Conservation (phyloP, 2,113 vertebrate genomes). For the Zapornia atra region DNA sequence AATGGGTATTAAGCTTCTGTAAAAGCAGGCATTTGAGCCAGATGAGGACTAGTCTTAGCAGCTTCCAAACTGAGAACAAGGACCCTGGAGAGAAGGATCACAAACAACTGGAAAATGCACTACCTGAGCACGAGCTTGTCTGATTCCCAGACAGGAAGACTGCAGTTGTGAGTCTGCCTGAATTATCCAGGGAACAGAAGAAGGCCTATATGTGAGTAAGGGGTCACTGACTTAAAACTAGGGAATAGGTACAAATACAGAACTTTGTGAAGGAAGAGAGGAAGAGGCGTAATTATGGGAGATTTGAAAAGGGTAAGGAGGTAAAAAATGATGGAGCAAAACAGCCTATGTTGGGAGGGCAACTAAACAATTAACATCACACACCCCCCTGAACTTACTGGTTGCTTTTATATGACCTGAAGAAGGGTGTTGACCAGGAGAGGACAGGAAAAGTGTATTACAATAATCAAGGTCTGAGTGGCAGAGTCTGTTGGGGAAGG, state of each 20-base stretch:
- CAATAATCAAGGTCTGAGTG: not conserved
- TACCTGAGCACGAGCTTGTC: not conserved
- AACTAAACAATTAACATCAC: not conserved
- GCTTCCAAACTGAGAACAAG: not conserved
- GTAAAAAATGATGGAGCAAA: not conserved
- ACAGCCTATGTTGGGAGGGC: not conserved
- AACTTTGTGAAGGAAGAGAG: not conserved
- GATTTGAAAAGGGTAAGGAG: not conserved
- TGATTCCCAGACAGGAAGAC: not conserved
- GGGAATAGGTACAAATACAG: not conserved
- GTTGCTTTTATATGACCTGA: not conserved
- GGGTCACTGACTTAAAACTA: not conserved
- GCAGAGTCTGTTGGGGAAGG: not conserved
- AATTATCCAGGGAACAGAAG: not conserved
- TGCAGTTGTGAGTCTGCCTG: not conserved
- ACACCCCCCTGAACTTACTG: not conserved
- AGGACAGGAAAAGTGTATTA: not conserved
- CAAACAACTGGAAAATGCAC: not conserved
- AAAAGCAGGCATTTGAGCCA: not conserved
- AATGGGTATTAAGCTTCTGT: not conserved
- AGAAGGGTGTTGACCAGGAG: not conserved
- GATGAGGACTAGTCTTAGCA: not conserved
- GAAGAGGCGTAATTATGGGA: not conserved
- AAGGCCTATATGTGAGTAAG: not conserved
- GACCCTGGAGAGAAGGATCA: not conserved